Conservation (phyloP, 2,797 vertebrate species). For the Rhinoraja longicauda region DNA sequence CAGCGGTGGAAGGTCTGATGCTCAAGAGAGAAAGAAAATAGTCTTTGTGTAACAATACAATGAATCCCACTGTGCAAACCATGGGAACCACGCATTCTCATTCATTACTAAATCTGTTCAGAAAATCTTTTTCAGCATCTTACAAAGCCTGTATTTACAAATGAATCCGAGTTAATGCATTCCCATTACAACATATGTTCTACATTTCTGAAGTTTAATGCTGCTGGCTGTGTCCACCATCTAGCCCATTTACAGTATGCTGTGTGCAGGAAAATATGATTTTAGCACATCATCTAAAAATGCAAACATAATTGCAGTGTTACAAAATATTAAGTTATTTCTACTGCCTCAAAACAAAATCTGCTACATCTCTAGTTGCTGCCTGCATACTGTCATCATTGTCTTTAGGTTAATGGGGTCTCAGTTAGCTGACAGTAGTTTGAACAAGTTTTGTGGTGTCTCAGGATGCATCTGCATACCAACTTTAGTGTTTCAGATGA, state of each 20-base stretch:
- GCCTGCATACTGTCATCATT: background rate
- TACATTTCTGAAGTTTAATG: background rate
- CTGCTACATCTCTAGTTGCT: background rate
- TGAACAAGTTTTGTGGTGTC: background rate
- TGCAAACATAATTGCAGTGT: background rate
- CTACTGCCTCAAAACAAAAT: background rate
- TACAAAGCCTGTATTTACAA: constrained; percentile 37
- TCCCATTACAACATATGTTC: constrained; percentile 31
- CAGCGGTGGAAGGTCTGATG: constrained; percentile 11
- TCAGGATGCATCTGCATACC: background rate
- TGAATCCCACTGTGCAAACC: constrained; percentile 37
- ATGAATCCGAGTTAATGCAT: constrained; percentile 10
- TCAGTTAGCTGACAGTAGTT: too few relatives aligned
- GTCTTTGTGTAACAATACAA: constrained; percentile 35
- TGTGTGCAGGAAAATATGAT: background rate
- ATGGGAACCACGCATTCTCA: constrained; percentile 31
- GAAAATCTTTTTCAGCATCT: constrained; percentile 35
- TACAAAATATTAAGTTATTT: background rate
- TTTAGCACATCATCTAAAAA: background rate
- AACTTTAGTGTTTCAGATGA: background rate
- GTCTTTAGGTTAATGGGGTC: background rate
- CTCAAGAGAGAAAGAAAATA: constrained; percentile 19
- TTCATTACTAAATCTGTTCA: constrained; percentile 16
- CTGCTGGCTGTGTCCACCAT: background rate
- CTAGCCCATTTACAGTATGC: background rate